phyloP scores from a whole-genome alignment of 2,797 vertebrate species.

The Sternarchorhynchus goeldii region DNA sequence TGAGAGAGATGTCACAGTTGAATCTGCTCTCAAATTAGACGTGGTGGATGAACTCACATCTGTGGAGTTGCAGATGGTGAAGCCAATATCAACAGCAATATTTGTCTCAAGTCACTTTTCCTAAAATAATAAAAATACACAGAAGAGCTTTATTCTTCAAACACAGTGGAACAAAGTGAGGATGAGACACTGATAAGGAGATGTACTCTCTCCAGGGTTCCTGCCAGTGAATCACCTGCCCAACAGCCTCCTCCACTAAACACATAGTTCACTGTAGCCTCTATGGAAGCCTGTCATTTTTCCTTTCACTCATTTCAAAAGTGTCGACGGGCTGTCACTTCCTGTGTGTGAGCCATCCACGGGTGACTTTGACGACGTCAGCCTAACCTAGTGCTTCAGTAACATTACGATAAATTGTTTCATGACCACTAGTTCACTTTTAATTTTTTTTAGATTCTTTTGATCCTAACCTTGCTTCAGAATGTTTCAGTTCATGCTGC shows the following conservation, averaged over 20 bases:
- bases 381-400: constrained; percentile 39
- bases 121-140: constrained; percentile 39
- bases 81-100: constrained; percentile 51
- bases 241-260: constrained; percentile 38
- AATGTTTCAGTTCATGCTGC: background rate
- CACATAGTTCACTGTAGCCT: constrained; percentile 34
- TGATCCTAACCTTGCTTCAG: background rate
- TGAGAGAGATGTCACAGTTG: constrained; percentile 54
- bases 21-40: constrained; percentile 63
- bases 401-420: constrained; percentile 3
- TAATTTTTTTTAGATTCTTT: background rate
- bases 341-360: constrained; percentile 18
- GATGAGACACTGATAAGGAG: constrained; percentile 35
- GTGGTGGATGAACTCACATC: constrained; percentile 47
- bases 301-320: constrained; percentile 46
- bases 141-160: constrained; percentile 45
- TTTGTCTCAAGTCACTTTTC: constrained; percentile 41
- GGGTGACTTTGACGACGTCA: constrained; percentile 39
- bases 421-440: background rate
- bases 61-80: constrained; percentile 43
- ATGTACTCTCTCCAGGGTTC: constrained; percentile 30
- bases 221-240: constrained; percentile 49
- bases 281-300: constrained; percentile 49
- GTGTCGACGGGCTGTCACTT: constrained; percentile 49
- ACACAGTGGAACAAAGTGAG: constrained; percentile 29